A percentile compares a stretch with the other conserved stretches of the same genome.
Evolutionary conservation across 2,113 vertebrate species (phyloP).

Genomic region (Ammodytes dubius): DNA sequence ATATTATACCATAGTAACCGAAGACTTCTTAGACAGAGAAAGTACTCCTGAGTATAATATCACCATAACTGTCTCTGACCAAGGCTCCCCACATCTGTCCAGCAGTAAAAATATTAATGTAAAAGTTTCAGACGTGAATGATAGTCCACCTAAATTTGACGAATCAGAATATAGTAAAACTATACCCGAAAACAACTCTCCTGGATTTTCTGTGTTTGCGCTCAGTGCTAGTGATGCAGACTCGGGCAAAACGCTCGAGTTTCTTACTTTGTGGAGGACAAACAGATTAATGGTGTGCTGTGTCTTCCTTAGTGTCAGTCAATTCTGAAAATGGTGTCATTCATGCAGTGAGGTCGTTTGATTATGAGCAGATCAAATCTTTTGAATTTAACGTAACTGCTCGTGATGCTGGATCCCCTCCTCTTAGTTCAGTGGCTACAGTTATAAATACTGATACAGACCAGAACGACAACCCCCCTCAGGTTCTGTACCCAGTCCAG

Average conservation of each 20-base stretch:
- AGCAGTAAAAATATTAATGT: conserved; percentile 72
- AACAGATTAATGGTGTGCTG: conserved; percentile 48
- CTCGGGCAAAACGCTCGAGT: conserved; percentile 78
- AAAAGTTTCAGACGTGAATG: conserved; percentile 84
- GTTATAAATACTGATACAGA: conserved; percentile 70
- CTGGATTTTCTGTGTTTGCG: conserved; percentile 72
- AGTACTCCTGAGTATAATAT: conserved; percentile 76
- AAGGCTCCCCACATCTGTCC: conserved; percentile 68
- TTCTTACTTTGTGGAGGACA: conserved; percentile 77
- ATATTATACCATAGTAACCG: conserved; percentile 78
- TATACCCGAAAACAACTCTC: conserved; percentile 83
- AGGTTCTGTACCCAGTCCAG: conserved; percentile 29
- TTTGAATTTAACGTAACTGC: conserved; percentile 77
- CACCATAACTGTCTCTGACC: conserved; percentile 73
- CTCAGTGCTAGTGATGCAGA: conserved; percentile 78
- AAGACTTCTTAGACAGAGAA: conserved; percentile 76
- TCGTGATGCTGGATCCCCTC: conserved; percentile 81
- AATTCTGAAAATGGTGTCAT: conserved; percentile 79
- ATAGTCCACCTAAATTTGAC: conserved; percentile 80
- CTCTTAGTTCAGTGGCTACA: conserved; percentile 79
- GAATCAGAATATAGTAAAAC: conserved; percentile 71
- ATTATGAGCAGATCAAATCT: conserved; percentile 76
- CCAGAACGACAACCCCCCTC: conserved; percentile 17
- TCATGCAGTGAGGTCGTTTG: conserved; percentile 68
- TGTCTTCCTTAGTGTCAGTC: conserved; percentile 77